A percentile compares a stretch with the other conserved stretches of the same genome.
These are phyloP conservation scores for Tiliacea citrago DNA, from an alignment of 2,888 invertebrate species.

Conservation along the genomic window DNA sequence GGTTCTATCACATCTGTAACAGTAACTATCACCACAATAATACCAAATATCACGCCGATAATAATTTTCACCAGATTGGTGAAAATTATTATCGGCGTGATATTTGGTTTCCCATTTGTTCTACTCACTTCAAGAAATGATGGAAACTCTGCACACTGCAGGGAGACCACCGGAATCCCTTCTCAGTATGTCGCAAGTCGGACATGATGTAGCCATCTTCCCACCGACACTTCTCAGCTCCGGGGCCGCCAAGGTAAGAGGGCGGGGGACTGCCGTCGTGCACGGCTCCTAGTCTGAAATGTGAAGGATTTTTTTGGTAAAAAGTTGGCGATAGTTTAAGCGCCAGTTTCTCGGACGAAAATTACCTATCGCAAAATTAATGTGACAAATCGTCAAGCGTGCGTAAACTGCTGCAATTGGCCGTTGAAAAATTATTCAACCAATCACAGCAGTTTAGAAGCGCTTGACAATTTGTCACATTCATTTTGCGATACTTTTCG, in stretches of 20 bases:
- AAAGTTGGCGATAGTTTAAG: no score
- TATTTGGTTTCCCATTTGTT: background rate
- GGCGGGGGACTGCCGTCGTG: conserved; percentile 99
- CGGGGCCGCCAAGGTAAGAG: conserved; percentile 98
- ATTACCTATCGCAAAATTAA: no score
- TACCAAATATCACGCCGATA: background rate
- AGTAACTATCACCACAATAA: conserved; percentile 2
- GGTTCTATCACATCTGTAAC: background rate
- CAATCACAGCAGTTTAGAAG: no score
- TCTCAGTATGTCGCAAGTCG: conserved; percentile 97
- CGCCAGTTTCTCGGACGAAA: no score
- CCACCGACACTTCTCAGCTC: conserved; percentile 98
- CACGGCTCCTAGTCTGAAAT: conserved; percentile 96
- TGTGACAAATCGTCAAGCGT: no score
- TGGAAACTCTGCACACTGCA: conserved; percentile 98
- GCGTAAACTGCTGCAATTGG: no score
- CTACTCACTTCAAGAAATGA: conserved; percentile 96
- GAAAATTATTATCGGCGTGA: no score
- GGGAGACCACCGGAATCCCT: conserved; percentile 98
- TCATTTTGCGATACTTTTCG: no score
- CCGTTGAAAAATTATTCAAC: no score
- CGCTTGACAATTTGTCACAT: no score
- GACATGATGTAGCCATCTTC: conserved; percentile 99
- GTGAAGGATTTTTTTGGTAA: no score
- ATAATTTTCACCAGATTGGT: background rate